phyloP scores from a whole-genome alignment of 2,888 invertebrate genomes.

The Caradrina kadenii region DNA sequence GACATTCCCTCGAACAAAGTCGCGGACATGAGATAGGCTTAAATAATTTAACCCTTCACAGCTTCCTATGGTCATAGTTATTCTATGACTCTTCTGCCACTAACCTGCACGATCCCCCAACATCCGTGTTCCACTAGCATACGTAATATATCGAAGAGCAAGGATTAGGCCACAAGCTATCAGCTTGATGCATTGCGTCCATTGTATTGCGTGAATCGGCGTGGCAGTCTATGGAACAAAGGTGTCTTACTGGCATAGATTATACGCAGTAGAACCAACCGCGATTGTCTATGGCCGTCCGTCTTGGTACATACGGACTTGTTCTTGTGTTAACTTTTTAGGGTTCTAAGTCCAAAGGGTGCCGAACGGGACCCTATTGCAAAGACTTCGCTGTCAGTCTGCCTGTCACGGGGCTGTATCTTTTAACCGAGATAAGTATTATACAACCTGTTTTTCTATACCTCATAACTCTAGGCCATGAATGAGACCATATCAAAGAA shows the following conservation, averaged over 20 bases:
- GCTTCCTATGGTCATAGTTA: not conserved
- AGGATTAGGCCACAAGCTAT: constrained; percentile 78
- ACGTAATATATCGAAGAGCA: constrained; percentile 65
- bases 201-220: constrained; percentile 78
- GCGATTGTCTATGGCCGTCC: constrained; percentile 49
- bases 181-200: constrained; percentile 79
- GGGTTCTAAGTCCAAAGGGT: too few species aligned
- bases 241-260: constrained; percentile 73
- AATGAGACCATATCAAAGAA: too few species aligned
- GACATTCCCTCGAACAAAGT: too few species aligned
- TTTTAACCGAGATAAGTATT: too few species aligned
- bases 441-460: too few species aligned
- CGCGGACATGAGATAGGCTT: too few species aligned
- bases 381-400: too few species aligned
- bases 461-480: too few species aligned
- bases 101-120: not conserved
- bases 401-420: too few species aligned
- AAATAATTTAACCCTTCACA: not conserved
- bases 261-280: constrained; percentile 55
- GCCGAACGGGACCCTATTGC: too few species aligned
- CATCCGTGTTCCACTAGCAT: constrained; percentile 58
- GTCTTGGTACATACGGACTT: constrained; percentile 46
- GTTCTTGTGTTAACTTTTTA: not conserved
- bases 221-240: constrained; percentile 73
- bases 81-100: constrained; percentile 29